Evolutionary conservation across 2,888 invertebrate genomes (phyloP).

Genomic region (Drosophila mercatorum): DNA sequence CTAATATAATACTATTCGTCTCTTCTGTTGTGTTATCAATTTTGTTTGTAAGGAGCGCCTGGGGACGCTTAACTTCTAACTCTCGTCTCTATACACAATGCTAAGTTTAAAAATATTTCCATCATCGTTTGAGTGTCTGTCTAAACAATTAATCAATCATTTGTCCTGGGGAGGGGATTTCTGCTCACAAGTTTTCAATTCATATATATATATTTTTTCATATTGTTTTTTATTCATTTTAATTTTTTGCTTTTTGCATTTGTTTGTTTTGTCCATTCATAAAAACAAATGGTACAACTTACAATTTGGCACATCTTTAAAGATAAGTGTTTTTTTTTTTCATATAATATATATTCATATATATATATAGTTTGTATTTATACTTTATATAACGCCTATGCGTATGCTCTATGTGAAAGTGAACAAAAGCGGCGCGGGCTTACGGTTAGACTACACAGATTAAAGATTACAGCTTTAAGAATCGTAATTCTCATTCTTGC

Average conservation of each 20-base stretch:
- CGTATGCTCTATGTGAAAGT: conserved; percentile 75
- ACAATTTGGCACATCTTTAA: conserved; percentile 84
- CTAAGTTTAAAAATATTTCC: conserved; percentile 77
- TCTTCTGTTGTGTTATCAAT: conserved; percentile 62
- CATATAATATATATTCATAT: conserved; percentile 58
- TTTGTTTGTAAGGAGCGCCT: conserved; percentile 68
- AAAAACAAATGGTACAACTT: conserved; percentile 83
- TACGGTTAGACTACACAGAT: conserved; percentile 74
- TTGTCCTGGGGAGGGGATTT: conserved; percentile 31
- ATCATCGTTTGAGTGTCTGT: conserved; percentile 67
- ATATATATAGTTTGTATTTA: conserved; percentile 64
- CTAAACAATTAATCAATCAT: conserved; percentile 44
- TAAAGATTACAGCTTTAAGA: conserved; percentile 53
- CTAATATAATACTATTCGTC: conserved; percentile 66
- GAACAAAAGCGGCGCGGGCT: conserved; percentile 78
- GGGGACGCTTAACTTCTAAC: conserved; percentile 47
- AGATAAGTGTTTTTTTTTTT: conserved; percentile 72
- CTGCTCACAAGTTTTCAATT: conserved; percentile 44
- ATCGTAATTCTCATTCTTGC: conserved; percentile 48
- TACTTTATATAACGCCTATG: conserved; percentile 67
- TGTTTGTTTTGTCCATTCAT: conserved; percentile 71
- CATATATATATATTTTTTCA: conserved; percentile 47
- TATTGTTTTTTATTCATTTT: conserved; percentile 52
- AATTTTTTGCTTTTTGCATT: conserved; percentile 67
- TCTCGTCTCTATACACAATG: conserved; percentile 73